A percentile compares a stretch with the other conserved stretches of the same genome.
Conservation (phyloP, 1,140 invertebrate species). For the Habropoda laboriosa region DNA sequence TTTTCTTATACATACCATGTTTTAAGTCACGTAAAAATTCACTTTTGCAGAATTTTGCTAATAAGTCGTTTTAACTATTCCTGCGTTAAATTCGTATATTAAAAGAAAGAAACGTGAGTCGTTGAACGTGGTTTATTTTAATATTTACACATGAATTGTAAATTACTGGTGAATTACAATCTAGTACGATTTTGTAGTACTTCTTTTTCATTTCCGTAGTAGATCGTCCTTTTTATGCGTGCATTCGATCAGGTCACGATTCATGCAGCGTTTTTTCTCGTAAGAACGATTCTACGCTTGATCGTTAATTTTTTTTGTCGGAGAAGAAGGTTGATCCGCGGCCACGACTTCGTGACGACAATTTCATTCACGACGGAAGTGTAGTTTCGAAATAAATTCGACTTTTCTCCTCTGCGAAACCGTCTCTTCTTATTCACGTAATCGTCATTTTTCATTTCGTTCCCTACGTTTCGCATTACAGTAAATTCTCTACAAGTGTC, state of each 20-base stretch:
- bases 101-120: too few relatives aligned
- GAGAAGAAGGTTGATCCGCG: background rate
- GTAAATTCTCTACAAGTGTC: too few relatives aligned
- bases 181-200: background rate
- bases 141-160: background rate
- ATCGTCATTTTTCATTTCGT: background rate
- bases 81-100: too few relatives aligned
- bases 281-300: background rate
- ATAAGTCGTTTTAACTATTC: too few relatives aligned
- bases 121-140: too few relatives aligned
- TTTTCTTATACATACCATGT: too few relatives aligned
- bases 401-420: background rate
- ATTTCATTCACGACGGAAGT: background rate
- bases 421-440: background rate
- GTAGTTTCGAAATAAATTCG: background rate
- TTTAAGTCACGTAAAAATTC: too few relatives aligned
- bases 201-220: background rate
- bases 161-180: background rate
- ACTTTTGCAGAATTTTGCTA: too few relatives aligned
- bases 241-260: background rate
- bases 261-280: background rate
- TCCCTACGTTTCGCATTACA: too few relatives aligned
- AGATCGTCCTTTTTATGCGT: background rate
- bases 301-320: conserved; percentile 5
- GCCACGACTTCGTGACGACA: background rate